Evolutionary conservation across 2,888 invertebrate species (phyloP).

Genomic region (Amiota communis): DNA sequence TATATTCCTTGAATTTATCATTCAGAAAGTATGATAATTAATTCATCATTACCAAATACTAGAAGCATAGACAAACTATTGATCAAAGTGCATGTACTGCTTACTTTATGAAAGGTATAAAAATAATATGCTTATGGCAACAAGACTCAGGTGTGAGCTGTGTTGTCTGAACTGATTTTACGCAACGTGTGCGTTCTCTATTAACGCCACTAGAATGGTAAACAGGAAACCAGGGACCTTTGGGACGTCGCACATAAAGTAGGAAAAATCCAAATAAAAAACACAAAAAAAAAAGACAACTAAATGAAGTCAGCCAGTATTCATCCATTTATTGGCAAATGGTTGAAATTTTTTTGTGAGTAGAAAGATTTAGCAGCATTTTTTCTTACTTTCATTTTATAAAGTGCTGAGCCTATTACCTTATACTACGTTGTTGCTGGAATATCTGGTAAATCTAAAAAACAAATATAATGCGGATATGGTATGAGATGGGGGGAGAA

Average conservation of each 20-base stretch:
- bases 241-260: neutral
- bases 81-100: no score
- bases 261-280: neutral
- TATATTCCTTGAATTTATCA: no score
- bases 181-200: slow-evolving; percentile 32
- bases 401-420: slow-evolving; percentile 7
- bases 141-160: neutral
- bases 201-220: slow-evolving; percentile 12
- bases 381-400: slow-evolving; percentile 34
- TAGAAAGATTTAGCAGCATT: neutral
- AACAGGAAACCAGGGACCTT: neutral
- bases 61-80: no score
- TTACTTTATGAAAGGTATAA: neutral
- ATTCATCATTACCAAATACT: no score
- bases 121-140: slow-evolving; percentile 8
- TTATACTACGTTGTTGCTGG: no score
- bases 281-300: neutral
- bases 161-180: slow-evolving; percentile 60
- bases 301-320: no score
- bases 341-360: no score
- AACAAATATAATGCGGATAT: neutral
- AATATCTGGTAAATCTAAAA: no score
- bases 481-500: no score
- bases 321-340: slow-evolving; percentile 54
- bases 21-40: no score